Percentiles rank a stretch among this genome's conserved stretches.
Conservation (phyloP, 2,113 vertebrate species). For the Gnathonemus echidnorhynchus region DNA sequence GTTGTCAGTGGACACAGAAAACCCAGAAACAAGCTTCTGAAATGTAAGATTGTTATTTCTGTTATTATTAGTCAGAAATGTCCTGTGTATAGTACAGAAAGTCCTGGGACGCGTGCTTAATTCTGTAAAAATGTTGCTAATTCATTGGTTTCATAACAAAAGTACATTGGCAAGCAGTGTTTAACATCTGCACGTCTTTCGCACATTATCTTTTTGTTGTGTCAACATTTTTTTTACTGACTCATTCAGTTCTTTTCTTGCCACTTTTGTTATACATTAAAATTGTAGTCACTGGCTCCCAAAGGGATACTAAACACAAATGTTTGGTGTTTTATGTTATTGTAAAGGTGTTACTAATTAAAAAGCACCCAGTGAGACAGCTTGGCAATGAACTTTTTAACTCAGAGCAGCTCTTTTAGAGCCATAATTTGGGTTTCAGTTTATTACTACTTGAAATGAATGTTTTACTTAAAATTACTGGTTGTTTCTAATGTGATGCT, state of each 20-base stretch:
- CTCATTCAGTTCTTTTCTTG: not conserved
- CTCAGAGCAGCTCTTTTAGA: too few species aligned
- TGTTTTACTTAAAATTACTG: too few species aligned
- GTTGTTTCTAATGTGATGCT: too few species aligned
- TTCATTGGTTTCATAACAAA: not conserved
- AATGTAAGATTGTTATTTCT: slow-evolving; percentile 15
- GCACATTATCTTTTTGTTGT: too few species aligned
- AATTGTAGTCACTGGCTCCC: not conserved
- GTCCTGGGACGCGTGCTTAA: not conserved
- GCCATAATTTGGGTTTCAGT: too few species aligned
- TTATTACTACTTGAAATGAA: too few species aligned
- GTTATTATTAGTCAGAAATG: not conserved
- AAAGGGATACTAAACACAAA: not conserved
- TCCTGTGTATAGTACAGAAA: not conserved
- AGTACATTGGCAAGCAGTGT: not conserved
- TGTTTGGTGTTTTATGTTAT: not conserved
- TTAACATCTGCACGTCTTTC: not conserved
- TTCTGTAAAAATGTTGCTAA: not conserved
- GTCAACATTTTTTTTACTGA: not conserved
- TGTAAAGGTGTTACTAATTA: not conserved
- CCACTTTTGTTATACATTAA: not conserved
- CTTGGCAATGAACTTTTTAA: too few species aligned
- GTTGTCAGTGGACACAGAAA: slow-evolving; percentile 16
- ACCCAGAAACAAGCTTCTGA: slow-evolving; percentile 17
- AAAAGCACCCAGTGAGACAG: not conserved